Base-by-base conservation (phyloP, 2,888 invertebrate species). In the Drosophila picticornis region DNA sequence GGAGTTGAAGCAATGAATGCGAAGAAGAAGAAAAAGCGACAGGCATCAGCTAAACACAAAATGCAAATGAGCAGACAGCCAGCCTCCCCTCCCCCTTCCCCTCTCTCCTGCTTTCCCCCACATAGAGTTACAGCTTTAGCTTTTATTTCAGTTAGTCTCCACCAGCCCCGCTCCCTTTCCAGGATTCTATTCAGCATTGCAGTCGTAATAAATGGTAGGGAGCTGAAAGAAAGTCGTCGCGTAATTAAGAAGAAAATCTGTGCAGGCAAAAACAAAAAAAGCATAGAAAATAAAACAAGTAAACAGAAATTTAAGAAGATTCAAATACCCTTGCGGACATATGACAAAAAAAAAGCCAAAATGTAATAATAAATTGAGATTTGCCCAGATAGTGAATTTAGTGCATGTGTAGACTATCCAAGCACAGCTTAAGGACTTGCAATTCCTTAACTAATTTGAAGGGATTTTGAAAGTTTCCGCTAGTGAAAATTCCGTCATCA, bases 221-320 rank as follows among this genome's bases (percentile, higher is more conserved):
- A 55, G 40, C 57, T 72, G 67, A 75, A 69, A 72, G 66, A 68
- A 80, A 83, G 57, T 64, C 72, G 71, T 78, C 73, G 75, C 68
- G 81, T 84, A 87, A 89, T 87, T 87, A 88, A 75, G 89, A 78
- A 75, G 62, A 88, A 88, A 90, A 83, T 85, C 86, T 58, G 56
- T 58, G 67, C 62, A 72, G 40, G 57, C 11, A 55, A 60, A 61
- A 71, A 58, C 56, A 51, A 73, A 79, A 72, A 60, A 40, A 16
- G 1, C 5, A 43, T 25, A 27, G 27, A 27, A 25, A 51, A 57
- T 56, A 46, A 32, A 43, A 51, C 9, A 27, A 29, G 29, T 9
- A 46, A 29, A 19, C 13, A 22, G n/a, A 32, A 16, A 51, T 27
- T 27, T 19, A 16, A 34, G 27, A 31, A 43, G 11, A 27, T 38